These are phyloP conservation scores for Bombus pascuorum DNA, from an alignment of 1,140 invertebrate genomes.

Conservation along the genomic window DNA sequence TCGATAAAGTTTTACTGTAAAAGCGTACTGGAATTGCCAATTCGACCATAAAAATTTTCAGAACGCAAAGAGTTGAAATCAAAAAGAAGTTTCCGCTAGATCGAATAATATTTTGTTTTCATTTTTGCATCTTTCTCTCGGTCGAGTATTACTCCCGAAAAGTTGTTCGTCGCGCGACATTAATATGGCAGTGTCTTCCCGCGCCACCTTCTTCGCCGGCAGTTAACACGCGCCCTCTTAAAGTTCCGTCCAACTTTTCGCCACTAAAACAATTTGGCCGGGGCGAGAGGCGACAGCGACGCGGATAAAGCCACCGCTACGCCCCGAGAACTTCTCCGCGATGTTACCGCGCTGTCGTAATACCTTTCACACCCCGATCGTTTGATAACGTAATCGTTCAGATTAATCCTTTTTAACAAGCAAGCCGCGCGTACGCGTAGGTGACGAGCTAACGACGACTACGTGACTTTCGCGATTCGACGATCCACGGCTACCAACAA, in stretches of 20 bases:
- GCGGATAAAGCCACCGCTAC: slow-evolving; percentile 16
- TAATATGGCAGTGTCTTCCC: background rate
- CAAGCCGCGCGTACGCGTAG: background rate
- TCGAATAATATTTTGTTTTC: background rate
- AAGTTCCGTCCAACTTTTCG: slow-evolving; percentile 50
- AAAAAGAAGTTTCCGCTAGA: background rate
- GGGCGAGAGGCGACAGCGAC: background rate
- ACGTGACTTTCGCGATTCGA: slow-evolving; percentile 26
- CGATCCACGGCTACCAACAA: background rate
- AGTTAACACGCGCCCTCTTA: slow-evolving; percentile 34
- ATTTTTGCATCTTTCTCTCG: background rate
- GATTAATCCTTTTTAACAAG: slow-evolving; percentile 44
- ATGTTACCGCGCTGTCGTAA: background rate
- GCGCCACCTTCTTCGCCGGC: background rate
- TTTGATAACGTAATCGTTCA: slow-evolving; percentile 42
- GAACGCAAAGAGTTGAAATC: background rate
- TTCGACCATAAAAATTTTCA: background rate
- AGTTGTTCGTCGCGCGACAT: background rate
- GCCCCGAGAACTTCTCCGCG: slow-evolving; percentile 21
- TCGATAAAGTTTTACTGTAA: background rate
- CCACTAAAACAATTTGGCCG: slow-evolving; percentile 52
- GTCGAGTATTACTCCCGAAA: background rate
- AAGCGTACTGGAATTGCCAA: background rate
- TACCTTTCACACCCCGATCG: slow-evolving; percentile 25
- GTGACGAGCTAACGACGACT: slow-evolving; percentile 19